Evolutionary conservation across 53 echinoderm and acorn worm species (phyloP), one percentile per base, ranked within the genome.

Genomic region (Arbacia lixula): DNA sequence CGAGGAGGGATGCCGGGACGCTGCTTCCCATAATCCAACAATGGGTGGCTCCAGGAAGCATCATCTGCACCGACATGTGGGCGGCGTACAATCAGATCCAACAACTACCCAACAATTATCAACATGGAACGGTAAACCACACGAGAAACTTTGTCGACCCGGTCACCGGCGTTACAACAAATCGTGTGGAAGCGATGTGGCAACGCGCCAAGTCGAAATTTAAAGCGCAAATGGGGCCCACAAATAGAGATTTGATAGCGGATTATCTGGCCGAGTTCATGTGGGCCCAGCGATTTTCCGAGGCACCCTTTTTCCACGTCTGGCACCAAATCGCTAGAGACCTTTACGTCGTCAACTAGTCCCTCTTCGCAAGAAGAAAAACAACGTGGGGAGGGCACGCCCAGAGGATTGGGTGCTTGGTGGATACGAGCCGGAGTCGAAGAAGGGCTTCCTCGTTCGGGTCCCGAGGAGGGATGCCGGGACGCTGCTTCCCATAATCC

Each of bases 291-390:
- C 66, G 67, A 5, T 83, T 83, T 19, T 49, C 30, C 5, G 67
- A 66, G 2, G 26, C 66, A 1, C 33, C 66, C 17, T 82, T 82
- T n/a, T 83, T 27, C 52, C 33, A 83, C 25, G 24, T 83, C 14
- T 83, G 66, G 84, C 49, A 25, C 3, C 84, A 83, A 19, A 83
- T 82, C n/a, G 61, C 56, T n/a, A n/a, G n/a, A n/a, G n/a, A n/a
- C n/a, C n/a, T n/a, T n/a, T n/a, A n/a, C n/a, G n/a, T n/a, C n/a
- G n/a, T n/a, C n/a, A n/a, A n/a, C n/a, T n/a, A n/a, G n/a, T n/a
- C n/a, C n/a, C n/a, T n/a, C n/a, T n/a, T n/a, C 21, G 67, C 8
- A 83, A 66, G 54, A 66, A 83, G 0, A n/a, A n/a, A n/a, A n/a
- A n/a, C n/a, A 66, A 65, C 53, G 68, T 67, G 0, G 84, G 67